phyloP scores from a whole-genome alignment of 2,113 vertebrate genomes.

The Mus spicilegus region DNA sequence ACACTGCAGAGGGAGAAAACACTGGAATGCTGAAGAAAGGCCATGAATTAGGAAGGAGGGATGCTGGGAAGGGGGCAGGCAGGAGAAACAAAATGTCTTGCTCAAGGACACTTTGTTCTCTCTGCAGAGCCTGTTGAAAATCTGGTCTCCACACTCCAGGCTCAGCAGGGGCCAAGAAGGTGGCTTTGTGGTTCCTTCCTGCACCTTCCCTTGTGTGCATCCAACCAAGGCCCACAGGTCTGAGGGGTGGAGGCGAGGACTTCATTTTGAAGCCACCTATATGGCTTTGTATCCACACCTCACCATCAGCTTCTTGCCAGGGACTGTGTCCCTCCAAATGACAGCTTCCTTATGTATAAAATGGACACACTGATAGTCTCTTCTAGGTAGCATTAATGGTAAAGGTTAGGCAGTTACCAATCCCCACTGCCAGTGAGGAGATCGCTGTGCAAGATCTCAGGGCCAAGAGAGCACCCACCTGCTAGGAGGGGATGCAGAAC shows the following conservation, averaged over 20 bases:
- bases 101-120: neutral
- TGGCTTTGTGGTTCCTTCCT: accelerated
- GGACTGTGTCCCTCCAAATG: neutral
- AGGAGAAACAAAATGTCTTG: neutral
- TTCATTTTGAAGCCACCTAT: accelerated
- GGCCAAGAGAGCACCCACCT: neutral
- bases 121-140: neutral
- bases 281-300: accelerated
- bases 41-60: neutral
- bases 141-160: neutral
- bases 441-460: neutral
- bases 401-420: too few relatives aligned
- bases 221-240: accelerated
- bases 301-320: neutral
- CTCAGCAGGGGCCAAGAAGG: neutral
- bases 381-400: too few relatives aligned
- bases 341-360: neutral
- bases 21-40: neutral
- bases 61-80: neutral
- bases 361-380: neutral
- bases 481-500: neutral
- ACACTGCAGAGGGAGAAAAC: neutral
- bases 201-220: too few relatives aligned
- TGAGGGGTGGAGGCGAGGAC: too few relatives aligned
- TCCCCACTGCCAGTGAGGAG: neutral